A percentile compares a stretch with the other conserved stretches of the same genome.
phyloP scores from a whole-genome alignment of 2,113 vertebrate species.

The Campylomormyrus numenius region DNA sequence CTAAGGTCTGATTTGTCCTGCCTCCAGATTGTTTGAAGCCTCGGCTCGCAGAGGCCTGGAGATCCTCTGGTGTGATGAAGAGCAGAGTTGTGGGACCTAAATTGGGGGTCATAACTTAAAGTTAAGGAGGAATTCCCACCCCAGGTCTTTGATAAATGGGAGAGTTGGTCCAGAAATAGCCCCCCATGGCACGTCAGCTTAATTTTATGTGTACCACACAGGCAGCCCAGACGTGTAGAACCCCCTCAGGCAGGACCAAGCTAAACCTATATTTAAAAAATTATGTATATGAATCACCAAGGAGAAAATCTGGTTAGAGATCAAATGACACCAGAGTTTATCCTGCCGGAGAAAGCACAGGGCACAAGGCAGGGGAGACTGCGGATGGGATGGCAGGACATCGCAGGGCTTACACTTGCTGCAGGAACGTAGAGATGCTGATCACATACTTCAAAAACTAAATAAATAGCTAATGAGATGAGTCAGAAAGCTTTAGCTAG shows the following conservation, averaged over 20 bases:
- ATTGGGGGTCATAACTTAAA: conserved; percentile 42
- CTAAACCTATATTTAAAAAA: background rate
- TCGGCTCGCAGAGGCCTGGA: conserved; percentile 22
- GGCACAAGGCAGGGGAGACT: background rate
- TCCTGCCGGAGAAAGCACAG: background rate
- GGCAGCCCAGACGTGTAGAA: background rate
- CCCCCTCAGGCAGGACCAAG: background rate
- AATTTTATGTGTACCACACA: conserved; percentile 14
- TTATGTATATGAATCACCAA: background rate
- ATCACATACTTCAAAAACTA: background rate
- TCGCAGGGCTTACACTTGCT: background rate
- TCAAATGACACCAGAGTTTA: background rate
- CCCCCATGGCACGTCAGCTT: background rate
- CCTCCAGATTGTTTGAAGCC: background rate
- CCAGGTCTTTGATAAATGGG: conserved; percentile 50
- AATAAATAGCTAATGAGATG: background rate
- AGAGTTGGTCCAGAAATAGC: conserved; percentile 28
- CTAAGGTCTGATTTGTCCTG: background rate
- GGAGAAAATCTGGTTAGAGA: background rate
- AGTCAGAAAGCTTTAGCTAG: background rate
- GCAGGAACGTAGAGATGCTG: background rate
- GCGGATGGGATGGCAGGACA: background rate
- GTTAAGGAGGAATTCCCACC: conserved; percentile 41
- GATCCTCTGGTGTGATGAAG: conserved; percentile 37
- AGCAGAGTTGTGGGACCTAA: conserved; percentile 31